Percentiles rank a stretch among this genome's conserved stretches.
Conservation (phyloP, 2,113 vertebrate species). For the Eonycteris spelaea region DNA sequence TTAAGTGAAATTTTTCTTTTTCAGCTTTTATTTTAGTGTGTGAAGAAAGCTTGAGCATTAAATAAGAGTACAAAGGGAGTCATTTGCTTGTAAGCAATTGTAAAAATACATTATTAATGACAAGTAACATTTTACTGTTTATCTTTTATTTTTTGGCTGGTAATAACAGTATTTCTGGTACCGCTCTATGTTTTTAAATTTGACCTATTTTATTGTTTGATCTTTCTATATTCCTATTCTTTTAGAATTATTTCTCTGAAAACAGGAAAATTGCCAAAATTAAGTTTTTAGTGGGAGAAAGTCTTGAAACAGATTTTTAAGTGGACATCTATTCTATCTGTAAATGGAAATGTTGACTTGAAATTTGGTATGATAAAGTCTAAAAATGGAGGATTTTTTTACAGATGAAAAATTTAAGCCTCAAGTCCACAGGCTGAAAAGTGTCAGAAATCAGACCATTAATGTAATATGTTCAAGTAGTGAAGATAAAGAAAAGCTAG, state of each 20-base stretch:
- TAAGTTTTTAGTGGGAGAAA: constrained; percentile 21
- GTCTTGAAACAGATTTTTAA: not conserved
- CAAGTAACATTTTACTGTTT: not conserved
- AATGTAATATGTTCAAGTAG: not conserved
- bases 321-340: not conserved
- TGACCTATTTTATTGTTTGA: constrained; percentile 20
- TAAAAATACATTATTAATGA: not conserved
- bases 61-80: not conserved
- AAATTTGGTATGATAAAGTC: constrained; percentile 60
- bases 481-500: constrained; percentile 59
- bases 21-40: not conserved
- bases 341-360: constrained; percentile 39
- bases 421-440: constrained; percentile 33
- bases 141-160: constrained; percentile 15
- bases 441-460: constrained; percentile 40
- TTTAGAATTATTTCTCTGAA: constrained; percentile 49
- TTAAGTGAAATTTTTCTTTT: constrained; percentile 22
- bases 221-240: constrained; percentile 40
- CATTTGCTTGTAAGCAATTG: not conserved
- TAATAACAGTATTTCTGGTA: constrained; percentile 27
- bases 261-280: constrained; percentile 21
- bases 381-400: constrained; percentile 54
- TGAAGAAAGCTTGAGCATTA: not conserved
- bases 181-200: constrained; percentile 25
- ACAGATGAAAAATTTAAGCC: constrained; percentile 46